A percentile compares a stretch with the other conserved stretches of the same genome.
Conservation (phyloP, 1,140 invertebrate genomes). For the Micrasema minimum region DNA sequence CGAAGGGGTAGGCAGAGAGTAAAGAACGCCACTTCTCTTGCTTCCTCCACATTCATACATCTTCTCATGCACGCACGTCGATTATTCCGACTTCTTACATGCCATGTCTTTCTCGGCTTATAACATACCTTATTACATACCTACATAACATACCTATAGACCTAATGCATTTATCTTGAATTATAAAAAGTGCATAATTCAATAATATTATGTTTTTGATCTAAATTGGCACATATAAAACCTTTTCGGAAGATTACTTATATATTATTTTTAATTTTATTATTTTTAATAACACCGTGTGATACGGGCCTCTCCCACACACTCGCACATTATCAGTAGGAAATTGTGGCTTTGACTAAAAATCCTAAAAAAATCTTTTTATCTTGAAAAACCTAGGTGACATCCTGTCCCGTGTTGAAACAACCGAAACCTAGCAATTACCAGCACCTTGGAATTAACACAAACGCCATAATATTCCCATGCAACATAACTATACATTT, state of each 20-base stretch:
- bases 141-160: background rate
- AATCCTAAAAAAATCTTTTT: constrained; percentile 18
- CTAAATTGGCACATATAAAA: background rate
- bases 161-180: background rate
- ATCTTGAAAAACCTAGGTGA: constrained; percentile 22
- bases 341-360: constrained; percentile 23
- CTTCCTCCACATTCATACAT: too few relatives aligned
- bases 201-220: background rate
- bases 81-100: too few relatives aligned
- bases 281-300: background rate
- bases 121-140: background rate
- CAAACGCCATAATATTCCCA: background rate
- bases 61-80: too few relatives aligned
- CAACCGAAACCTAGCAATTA: background rate
- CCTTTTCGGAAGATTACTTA: background rate
- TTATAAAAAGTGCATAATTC: background rate
- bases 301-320: constrained; percentile 2
- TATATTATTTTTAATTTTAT: background rate
- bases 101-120: background rate
- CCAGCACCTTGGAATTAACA: background rate
- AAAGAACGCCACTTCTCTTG: too few relatives aligned
- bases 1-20: too few relatives aligned
- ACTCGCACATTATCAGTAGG: constrained; percentile 12
- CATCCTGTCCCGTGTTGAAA: constrained; percentile 21
- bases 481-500: constrained; percentile 11